phyloP scores from a whole-genome alignment of 1,140 invertebrate species.

The Scaptomyza hsui region DNA sequence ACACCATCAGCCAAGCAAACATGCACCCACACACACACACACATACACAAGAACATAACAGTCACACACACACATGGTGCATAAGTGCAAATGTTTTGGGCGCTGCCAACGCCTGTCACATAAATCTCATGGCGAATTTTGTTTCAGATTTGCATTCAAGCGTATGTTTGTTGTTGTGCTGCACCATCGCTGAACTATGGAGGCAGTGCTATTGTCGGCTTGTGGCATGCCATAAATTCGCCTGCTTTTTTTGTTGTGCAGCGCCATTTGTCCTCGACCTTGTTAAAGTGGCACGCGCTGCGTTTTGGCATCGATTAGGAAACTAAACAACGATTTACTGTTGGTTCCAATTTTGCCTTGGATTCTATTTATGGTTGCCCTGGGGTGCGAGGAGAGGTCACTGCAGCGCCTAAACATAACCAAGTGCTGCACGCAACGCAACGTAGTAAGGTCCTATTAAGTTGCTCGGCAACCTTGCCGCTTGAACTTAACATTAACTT shows the following conservation, averaged over 20 bases:
- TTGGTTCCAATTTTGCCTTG: constrained; percentile 62
- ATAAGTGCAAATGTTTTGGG: constrained; percentile 32
- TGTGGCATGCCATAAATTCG: constrained; percentile 64
- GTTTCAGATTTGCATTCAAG: constrained; percentile 64
- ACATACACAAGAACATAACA: neutral
- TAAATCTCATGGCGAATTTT: constrained; percentile 68
- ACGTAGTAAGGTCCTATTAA: constrained; percentile 16
- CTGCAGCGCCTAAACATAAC: constrained; percentile 42
- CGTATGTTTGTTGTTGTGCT: constrained; percentile 42
- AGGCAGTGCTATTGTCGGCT: constrained; percentile 7
- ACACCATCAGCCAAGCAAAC: neutral
- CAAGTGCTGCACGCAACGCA: constrained; percentile 65
- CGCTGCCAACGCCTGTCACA: constrained; percentile 37
- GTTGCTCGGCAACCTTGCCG: constrained; percentile 53
- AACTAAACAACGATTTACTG: constrained; percentile 50
- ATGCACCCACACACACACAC: neutral
- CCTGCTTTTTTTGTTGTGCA: constrained; percentile 28
- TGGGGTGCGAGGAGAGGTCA: neutral
- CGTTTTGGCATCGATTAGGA: constrained; percentile 70
- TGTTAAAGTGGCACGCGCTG: constrained; percentile 52
- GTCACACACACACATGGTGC: constrained; percentile 12
- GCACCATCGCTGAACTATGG: constrained; percentile 28
- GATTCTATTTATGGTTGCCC: constrained; percentile 59
- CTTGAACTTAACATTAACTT: constrained; percentile 76
- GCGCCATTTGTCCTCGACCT: constrained; percentile 61